Percentiles rank a stretch among this genome's conserved stretches.
Evolutionary conservation across 2,888 invertebrate species (phyloP).

Genomic region (Halictus ligatus): DNA sequence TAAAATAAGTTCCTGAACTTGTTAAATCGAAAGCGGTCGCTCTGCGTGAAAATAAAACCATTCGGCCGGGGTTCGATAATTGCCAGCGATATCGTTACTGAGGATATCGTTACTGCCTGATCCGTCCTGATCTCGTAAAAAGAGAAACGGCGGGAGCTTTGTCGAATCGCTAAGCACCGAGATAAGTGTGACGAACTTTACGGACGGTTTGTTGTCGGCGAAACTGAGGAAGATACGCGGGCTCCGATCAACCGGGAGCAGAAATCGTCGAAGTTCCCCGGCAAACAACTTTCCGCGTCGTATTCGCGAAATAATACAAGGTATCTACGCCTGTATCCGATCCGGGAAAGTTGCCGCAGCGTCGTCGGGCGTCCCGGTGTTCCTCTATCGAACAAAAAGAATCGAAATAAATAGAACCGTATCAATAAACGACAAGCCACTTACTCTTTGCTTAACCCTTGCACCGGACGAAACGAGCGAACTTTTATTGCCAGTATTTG

Average conservation of each 20-base stretch:
- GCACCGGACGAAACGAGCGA: background rate
- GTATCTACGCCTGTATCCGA: conserved; percentile 9
- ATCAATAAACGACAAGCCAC: conserved; percentile 33
- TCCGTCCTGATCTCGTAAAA: background rate
- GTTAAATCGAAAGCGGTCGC: conserved; percentile 15
- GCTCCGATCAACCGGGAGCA: background rate
- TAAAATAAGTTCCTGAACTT: conserved; percentile 12
- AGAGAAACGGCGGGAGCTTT: background rate
- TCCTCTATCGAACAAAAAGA: background rate
- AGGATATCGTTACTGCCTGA: background rate
- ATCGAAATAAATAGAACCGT: conserved; percentile 25
- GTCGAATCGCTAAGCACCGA: background rate
- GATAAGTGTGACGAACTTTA: background rate
- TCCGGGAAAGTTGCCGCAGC: conserved; percentile 1
- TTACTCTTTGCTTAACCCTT: conserved; percentile 25
- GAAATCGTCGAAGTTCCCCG: conserved; percentile 1
- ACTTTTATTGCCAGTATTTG: conserved; percentile 44
- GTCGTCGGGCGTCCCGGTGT: conserved; percentile 18
- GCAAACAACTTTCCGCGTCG: conserved; percentile 28
- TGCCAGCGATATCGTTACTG: background rate
- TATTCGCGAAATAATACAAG: conserved; percentile 16
- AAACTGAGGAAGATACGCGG: background rate
- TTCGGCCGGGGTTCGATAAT: background rate
- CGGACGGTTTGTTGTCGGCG: background rate
- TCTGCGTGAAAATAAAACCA: background rate